Base-by-base conservation (phyloP, 2,888 invertebrate genomes). In the Lepidonotus clava region DNA sequence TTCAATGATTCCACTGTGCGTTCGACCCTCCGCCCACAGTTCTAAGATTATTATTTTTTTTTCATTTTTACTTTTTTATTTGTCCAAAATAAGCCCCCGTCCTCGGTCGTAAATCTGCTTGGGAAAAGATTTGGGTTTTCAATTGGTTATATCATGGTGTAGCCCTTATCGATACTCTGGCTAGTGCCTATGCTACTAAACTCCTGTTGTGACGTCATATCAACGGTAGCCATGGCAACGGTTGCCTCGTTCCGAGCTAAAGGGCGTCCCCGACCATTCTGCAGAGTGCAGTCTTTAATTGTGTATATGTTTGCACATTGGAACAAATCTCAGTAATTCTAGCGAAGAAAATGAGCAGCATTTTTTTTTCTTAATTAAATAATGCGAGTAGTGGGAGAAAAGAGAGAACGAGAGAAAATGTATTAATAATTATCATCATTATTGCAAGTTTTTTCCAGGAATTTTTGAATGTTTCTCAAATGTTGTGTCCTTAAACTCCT, bases 401-500 rank as follows among this genome's bases (percentile, higher is more conserved):
- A 32, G 66, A 32, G 66, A 66, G 71, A 32, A 32, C 11, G 66
- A 32, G 66, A 66, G 71, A 71, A n/a, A 38, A 36, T 34, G 71
- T 71, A 71, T n/a, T n/a, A n/a, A n/a, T n/a, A n/a, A n/a, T n/a
- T n/a, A n/a, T n/a, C n/a, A n/a, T n/a, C n/a, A n/a, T 71, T 71
- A 71, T 71, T 34, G 71, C 71, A 71, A 71, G 71, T 71, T 71
- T 71, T 24, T 36, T n/a, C n/a, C n/a, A n/a, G n/a, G n/a, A 14
- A 71, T 71, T 34, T 56, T 71, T 71, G 71, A 38, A 36, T 71
- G 71, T 38, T n/a, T 71, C 71, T 71, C 34, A 71, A 71, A 71
- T 71, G 71, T 71, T 71, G 71, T 71, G 38, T 36, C 71, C 14
- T 38, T 71, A 34, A 71, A 5, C 36, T 71, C 71, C 71, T 36